Evolutionary conservation across 2,888 invertebrate genomes (phyloP).

Genomic region (Himalopsyche anomala): DNA sequence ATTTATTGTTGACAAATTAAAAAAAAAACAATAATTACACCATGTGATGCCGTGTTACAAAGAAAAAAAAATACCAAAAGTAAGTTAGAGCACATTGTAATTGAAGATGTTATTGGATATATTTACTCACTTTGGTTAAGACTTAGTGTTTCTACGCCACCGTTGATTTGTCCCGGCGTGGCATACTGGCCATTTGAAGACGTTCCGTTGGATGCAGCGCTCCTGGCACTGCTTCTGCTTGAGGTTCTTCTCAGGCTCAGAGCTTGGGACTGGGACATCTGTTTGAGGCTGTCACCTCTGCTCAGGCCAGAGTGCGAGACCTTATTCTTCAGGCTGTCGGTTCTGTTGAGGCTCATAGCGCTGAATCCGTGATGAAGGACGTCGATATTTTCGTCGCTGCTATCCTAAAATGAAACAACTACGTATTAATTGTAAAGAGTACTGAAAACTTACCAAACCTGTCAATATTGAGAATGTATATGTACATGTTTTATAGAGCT

Average conservation of each 20-base stretch:
- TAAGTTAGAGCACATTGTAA: no score
- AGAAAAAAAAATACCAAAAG: no score
- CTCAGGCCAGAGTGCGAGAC: conserved; percentile 69
- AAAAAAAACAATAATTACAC: no score
- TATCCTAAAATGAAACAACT: not conserved
- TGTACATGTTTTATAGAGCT: no score
- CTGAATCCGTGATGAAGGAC: conserved; percentile 75
- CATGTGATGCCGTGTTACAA: no score
- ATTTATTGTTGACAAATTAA: not conserved
- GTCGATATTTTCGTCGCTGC: conserved; percentile 35
- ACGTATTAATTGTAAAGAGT: no score
- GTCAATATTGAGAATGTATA: no score
- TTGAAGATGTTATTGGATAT: no score
- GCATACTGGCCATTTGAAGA: not conserved
- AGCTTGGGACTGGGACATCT: conserved; percentile 40
- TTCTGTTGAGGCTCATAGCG: conserved; percentile 75
- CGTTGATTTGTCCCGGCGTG: not conserved
- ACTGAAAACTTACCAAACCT: no score
- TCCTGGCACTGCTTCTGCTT: conserved; percentile 76
- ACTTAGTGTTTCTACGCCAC: not conserved
- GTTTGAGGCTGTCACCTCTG: conserved; percentile 9
- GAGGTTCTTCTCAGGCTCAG: conserved; percentile 71
- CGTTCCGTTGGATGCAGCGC: conserved; percentile 67
- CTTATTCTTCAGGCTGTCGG: conserved; percentile 73
- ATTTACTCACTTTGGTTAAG: not conserved